A percentile compares a stretch with the other conserved stretches of the same genome.
Conservation (phyloP, 2,797 vertebrate genomes). For the Champsocephalus esox region DNA sequence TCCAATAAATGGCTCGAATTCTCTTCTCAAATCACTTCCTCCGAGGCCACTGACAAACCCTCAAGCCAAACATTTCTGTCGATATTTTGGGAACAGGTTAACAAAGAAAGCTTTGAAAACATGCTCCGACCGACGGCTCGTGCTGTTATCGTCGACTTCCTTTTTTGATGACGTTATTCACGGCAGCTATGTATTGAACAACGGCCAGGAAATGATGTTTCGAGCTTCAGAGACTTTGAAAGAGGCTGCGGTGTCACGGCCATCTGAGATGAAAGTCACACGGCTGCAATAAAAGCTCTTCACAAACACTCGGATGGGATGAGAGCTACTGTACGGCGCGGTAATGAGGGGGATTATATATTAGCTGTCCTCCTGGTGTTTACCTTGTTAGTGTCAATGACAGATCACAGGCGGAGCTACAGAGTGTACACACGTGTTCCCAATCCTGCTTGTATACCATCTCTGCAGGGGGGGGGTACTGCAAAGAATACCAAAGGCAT, state of each 20-base stretch:
- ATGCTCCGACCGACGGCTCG: neutral
- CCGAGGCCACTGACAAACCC: neutral
- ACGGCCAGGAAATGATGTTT: neutral
- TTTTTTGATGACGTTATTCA: too few relatives aligned
- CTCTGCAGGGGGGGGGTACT: neutral
- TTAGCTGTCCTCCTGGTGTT: constrained; percentile 11
- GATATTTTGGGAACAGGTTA: too few relatives aligned
- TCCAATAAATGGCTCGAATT: too few relatives aligned
- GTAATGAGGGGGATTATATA: constrained; percentile 31
- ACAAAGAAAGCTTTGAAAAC: neutral
- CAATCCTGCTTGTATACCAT: neutral
- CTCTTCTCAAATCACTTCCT: too few relatives aligned
- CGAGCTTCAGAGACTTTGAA: neutral
- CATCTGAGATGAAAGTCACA: neutral
- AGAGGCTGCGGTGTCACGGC: neutral
- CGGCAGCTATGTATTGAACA: neutral
- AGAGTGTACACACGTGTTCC: constrained; percentile 9
- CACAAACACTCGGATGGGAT: constrained; percentile 10
- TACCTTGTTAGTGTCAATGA: constrained; percentile 13
- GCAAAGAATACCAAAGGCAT: neutral
- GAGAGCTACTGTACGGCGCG: neutral
- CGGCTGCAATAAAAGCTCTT: neutral
- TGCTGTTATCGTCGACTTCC: neutral
- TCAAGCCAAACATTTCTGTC: neutral
- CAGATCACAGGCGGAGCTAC: neutral